Evolutionary conservation across 2,888 invertebrate species (phyloP), one percentile per base, ranked within the genome.

Genomic region (Zele albiditarsus): DNA sequence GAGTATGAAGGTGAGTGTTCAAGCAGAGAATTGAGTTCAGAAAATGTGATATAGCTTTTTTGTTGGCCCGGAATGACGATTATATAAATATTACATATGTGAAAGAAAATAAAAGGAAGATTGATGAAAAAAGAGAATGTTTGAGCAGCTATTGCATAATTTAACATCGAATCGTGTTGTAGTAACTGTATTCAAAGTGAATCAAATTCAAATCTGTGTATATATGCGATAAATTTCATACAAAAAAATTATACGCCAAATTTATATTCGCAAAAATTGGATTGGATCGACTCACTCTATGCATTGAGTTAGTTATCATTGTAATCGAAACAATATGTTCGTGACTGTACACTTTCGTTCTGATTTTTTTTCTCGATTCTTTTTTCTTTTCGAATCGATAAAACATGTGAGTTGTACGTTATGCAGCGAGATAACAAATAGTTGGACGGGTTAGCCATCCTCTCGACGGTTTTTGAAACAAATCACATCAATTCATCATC

Each of bases 351-450:
- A 6, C 28, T 31, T 20, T 53, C 53, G n/a, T 20, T 31, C 8
- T 16, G 12, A 53, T 23, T 31, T 14, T 28, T 20, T 49, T 68
- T 53, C 16, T 25, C 16, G n/a, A n/a, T n/a, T 16, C 53, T 31
- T 10, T 12, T n/a, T 27, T 23, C 20, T 68, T 57, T 53, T 53
- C 25, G 5, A 67, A 68, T 68, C 57, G 31, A 68, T 68, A 53
- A 14, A 49, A 53, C 28, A 28, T 3, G 31, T 42, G 20, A 42
- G 23, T 6, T 49, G 42, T 10, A 60, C 70, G 23, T 49, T 63
- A 38, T 23, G 27, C 14, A n/a, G 28, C 25, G 49, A 67, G 60
- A 69, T 69, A 69, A 74, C 38, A 49, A 69, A 69, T 69, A 63
- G 46, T 63, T 74, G n/a, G n/a, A 63, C 57, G 23, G n/a, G 53